Evolutionary conservation across 2,797 vertebrate species (phyloP).

Genomic region (Macropodus opercularis): DNA sequence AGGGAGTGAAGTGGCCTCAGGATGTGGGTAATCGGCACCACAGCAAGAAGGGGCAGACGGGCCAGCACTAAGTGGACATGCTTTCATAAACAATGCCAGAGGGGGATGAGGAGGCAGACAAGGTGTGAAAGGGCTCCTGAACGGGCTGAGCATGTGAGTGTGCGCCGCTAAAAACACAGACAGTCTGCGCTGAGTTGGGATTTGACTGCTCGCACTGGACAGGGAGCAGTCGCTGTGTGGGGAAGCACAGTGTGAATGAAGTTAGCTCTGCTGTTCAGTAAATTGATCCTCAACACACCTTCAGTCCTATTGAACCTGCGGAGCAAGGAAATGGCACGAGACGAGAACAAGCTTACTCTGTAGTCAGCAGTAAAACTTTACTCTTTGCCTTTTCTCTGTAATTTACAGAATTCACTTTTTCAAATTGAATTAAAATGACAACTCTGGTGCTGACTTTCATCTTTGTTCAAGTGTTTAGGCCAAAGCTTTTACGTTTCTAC

Average conservation of each 20-base stretch:
- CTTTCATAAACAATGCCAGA: conserved; percentile 76
- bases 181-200: no score
- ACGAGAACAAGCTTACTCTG: background rate
- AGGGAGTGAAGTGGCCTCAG: conserved; percentile 65
- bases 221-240: conserved; percentile 47
- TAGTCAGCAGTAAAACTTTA: background rate
- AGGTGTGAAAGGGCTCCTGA: conserved; percentile 72
- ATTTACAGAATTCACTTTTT: background rate
- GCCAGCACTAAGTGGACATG: conserved; percentile 74
- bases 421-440: background rate
- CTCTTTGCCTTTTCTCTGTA: background rate
- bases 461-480: background rate
- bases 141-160: conserved; percentile 39
- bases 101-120: conserved; percentile 57
- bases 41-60: conserved; percentile 65
- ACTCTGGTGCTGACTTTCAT: background rate
- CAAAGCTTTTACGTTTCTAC: background rate
- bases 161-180: conserved; percentile 36
- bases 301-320: background rate
- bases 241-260: conserved; percentile 42
- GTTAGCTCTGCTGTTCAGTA: no score
- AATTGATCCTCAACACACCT: no score
- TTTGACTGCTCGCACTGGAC: conserved; percentile 62
- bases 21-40: conserved; percentile 76
- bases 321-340: background rate